Evolutionary conservation across 2,888 invertebrate species (phyloP).

Genomic region (Drosophila niveifrons): DNA sequence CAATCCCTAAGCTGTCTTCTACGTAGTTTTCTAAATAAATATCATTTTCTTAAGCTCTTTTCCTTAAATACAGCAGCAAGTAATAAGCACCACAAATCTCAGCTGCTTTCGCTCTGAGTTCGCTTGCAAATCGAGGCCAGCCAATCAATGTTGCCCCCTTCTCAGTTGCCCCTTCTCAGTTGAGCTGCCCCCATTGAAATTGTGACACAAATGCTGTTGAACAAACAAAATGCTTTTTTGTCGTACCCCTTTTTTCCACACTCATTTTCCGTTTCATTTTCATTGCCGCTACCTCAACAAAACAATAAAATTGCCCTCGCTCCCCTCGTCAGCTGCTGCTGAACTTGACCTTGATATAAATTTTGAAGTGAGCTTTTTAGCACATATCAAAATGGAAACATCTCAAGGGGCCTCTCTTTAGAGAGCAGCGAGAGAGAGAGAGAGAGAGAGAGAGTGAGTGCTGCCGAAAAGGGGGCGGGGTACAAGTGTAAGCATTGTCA

Average conservation of each 20-base stretch:
- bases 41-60: too few species aligned
- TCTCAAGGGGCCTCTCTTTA: slow-evolving; percentile 72
- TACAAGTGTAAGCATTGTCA: slow-evolving; percentile 48
- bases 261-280: slow-evolving; percentile 36
- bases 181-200: slow-evolving; percentile 18
- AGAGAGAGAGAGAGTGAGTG: too few species aligned
- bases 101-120: background rate
- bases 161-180: background rate
- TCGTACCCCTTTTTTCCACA: slow-evolving; percentile 43
- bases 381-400: slow-evolving; percentile 79
- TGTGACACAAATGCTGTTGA: slow-evolving; percentile 57
- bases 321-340: slow-evolving; percentile 17
- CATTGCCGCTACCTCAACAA: slow-evolving; percentile 73
- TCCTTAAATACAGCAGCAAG: too few species aligned
- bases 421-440: too few species aligned
- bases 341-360: slow-evolving; percentile 82
- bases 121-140: background rate
- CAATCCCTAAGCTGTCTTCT: too few species aligned
- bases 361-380: slow-evolving; percentile 80
- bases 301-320: slow-evolving; percentile 44
- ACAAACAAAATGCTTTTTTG: slow-evolving; percentile 23
- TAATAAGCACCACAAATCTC: background rate
- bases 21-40: too few species aligned
- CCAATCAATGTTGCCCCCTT: slow-evolving; percentile 14
- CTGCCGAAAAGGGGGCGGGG: background rate